A percentile compares a stretch with the other conserved stretches of the same genome.
Conservation (phyloP, 2,113 vertebrate species). For the Coracopsis vasa region DNA sequence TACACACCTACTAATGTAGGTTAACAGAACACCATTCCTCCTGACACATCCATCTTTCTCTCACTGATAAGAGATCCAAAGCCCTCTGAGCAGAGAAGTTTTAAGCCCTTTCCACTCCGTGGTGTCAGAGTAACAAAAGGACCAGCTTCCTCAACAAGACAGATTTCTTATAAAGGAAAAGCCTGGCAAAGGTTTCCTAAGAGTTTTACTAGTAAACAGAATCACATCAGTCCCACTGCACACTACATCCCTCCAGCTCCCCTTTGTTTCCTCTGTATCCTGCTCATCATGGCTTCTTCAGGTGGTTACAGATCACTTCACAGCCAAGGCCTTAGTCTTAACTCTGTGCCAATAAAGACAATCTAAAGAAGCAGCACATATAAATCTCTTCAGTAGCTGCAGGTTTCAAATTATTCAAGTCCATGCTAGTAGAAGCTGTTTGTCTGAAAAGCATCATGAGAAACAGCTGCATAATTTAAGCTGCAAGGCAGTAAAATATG, state of each 20-base stretch:
- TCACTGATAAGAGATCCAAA: not conserved
- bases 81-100: not conserved
- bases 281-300: not conserved
- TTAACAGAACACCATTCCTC: not conserved
- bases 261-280: not conserved
- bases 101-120: not conserved
- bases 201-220: not conserved
- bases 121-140: not conserved
- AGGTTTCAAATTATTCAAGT: not conserved
- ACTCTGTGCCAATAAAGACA: not conserved
- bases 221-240: not conserved
- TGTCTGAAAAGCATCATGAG: not conserved
- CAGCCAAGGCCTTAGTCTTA: not conserved
- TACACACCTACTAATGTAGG: accelerated
- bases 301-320: not conserved
- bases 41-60: accelerated
- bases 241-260: not conserved
- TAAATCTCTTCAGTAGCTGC: not conserved
- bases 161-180: not conserved
- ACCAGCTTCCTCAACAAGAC: not conserved
- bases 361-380: not conserved
- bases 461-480: not conserved
- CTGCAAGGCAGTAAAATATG: not conserved
- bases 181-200: not conserved
- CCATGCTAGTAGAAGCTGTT: not conserved